Conservation (phyloP, 2,888 invertebrate species). For the Calliscelio sp. region DNA sequence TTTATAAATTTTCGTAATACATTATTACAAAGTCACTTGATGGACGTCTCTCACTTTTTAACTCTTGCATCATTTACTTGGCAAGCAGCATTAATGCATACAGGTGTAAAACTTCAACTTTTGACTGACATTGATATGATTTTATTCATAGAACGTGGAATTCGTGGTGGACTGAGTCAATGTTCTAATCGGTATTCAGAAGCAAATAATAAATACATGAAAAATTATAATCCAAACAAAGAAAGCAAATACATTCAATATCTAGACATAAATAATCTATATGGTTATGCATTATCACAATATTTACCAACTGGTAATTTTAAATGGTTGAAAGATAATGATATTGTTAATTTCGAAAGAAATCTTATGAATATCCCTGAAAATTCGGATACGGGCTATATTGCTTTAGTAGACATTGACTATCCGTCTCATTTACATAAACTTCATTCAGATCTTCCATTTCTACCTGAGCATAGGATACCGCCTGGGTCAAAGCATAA, state of each 20-base stretch:
- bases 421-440: no score
- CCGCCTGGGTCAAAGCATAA: conserved; percentile 1
- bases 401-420: not conserved
- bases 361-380: not conserved
- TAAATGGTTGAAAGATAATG: conserved; percentile 75
- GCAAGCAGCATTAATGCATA: conserved; percentile 67
- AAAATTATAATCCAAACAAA: conserved; percentile 42
- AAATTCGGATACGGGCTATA: not conserved
- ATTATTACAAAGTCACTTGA: not conserved
- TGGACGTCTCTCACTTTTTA: conserved; percentile 64
- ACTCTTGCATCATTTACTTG: conserved; percentile 62
- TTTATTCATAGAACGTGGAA: conserved; percentile 75
- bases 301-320: conserved; percentile 79
- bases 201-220: conserved; percentile 75
- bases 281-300: conserved; percentile 81
- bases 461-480: no score
- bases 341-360: no score
- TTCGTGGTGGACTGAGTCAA: conserved; percentile 74
- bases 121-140: conserved; percentile 74
- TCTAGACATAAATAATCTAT: conserved; percentile 82
- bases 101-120: conserved; percentile 59
- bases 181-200: conserved; percentile 74
- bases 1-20: conserved; percentile 24
- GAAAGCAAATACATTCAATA: conserved; percentile 78
- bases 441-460: no score